Evolutionary conservation across 1,140 invertebrate genomes (phyloP).

Genomic region (Calliphora vicina): DNA sequence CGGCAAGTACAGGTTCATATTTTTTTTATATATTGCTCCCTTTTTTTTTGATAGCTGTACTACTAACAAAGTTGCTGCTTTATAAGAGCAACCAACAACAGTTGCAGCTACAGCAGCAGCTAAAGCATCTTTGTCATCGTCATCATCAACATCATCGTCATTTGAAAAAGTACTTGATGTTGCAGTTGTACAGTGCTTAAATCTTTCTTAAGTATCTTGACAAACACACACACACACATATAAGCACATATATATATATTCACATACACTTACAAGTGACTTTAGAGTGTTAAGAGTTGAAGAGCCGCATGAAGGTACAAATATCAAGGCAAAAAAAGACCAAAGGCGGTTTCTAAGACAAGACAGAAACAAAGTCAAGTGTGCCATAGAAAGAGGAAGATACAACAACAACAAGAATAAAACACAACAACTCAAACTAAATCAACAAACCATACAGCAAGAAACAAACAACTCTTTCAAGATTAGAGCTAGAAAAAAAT

Average conservation of each 20-base stretch:
- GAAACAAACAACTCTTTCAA: not conserved
- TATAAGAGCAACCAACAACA: no score
- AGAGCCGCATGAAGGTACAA: not conserved
- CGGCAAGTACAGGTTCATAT: no score
- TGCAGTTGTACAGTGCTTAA: slow-evolving; percentile 31
- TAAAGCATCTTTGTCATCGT: not conserved
- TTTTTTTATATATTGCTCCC: no score
- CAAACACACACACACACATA: not conserved
- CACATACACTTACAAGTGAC: not conserved
- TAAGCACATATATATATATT: no score
- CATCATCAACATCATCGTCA: not conserved
- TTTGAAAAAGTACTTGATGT: slow-evolving; percentile 23
- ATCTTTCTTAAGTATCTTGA: slow-evolving; percentile 25
- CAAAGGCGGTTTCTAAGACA: not conserved
- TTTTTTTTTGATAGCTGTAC: no score
- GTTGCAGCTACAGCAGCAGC: no score
- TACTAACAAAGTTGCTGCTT: no score
- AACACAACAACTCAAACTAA: not conserved
- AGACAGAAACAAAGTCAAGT: not conserved
- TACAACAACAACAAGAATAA: not conserved
- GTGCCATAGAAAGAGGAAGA: not conserved
- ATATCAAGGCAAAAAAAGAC: not conserved
- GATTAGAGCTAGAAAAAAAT: not conserved
- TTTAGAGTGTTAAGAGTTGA: not conserved
- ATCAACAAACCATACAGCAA: not conserved